Evolutionary conservation across 2,888 invertebrate genomes (phyloP).

Genomic region (Selenia dentaria): DNA sequence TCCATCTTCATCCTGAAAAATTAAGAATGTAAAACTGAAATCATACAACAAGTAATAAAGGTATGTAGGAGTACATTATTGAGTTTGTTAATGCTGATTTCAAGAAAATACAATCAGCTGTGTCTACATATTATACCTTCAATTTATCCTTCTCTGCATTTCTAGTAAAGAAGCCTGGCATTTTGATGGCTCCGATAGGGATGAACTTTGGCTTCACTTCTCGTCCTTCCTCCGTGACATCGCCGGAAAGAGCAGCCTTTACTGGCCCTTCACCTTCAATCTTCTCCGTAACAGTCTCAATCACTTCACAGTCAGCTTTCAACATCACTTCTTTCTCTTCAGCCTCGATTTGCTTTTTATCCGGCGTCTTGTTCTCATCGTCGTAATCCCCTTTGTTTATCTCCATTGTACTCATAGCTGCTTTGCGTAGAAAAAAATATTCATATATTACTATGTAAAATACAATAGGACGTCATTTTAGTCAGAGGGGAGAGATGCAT

Average conservation of each 20-base stretch:
- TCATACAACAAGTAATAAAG: too few species aligned
- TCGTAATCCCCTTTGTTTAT: conserved; percentile 70
- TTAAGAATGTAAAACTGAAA: too few species aligned
- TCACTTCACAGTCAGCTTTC: conserved; percentile 83
- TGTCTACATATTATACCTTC: conserved; percentile 86
- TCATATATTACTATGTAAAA: conserved; percentile 3
- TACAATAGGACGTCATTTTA: neutral
- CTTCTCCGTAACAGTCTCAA: conserved; percentile 76
- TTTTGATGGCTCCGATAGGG: conserved; percentile 94
- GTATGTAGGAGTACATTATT: too few species aligned
- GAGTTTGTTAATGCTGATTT: too few species aligned
- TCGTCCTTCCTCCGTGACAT: conserved; percentile 87
- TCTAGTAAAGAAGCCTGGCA: conserved; percentile 93
- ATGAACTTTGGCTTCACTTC: conserved; percentile 93
- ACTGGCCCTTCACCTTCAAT: conserved; percentile 75
- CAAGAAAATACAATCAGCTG: too few species aligned
- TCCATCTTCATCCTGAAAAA: conserved; percentile 65
- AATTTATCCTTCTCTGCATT: conserved; percentile 90
- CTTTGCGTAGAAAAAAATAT: neutral
- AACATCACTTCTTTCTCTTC: conserved; percentile 86
- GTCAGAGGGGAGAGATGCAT: conserved; percentile 2
- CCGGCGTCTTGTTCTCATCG: conserved; percentile 77
- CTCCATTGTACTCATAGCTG: conserved; percentile 65
- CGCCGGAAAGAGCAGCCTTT: conserved; percentile 80
- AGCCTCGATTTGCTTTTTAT: conserved; percentile 87